A percentile compares a stretch with the other conserved stretches of the same genome.
phyloP scores from a whole-genome alignment of 1,140 invertebrate genomes.

The Hypothenemus hampei region DNA sequence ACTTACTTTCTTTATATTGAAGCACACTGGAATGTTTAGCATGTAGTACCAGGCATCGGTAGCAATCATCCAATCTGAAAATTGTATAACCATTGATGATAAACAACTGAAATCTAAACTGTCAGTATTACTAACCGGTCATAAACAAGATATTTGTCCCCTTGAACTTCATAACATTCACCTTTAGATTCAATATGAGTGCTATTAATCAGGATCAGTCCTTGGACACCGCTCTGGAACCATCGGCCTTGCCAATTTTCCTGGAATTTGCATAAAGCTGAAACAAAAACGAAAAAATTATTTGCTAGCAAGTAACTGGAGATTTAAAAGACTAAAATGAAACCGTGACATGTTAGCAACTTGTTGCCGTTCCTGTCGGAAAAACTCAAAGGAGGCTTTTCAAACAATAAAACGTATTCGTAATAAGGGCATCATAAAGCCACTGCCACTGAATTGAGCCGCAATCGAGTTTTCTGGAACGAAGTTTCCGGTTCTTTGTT shows the following conservation, averaged over 20 bases:
- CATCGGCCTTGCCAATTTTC: slow-evolving; percentile 67
- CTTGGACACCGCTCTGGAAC: slow-evolving; percentile 69
- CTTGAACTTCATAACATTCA: slow-evolving; percentile 62
- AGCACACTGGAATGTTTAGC: slow-evolving; percentile 65
- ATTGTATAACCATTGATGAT: too few relatives aligned
- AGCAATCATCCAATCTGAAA: slow-evolving; percentile 53
- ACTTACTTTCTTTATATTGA: slow-evolving; percentile 76
- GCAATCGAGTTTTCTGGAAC: too few relatives aligned
- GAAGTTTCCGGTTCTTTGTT: too few relatives aligned
- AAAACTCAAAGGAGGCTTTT: too few relatives aligned
- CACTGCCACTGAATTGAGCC: too few relatives aligned
- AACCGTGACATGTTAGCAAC: too few relatives aligned
- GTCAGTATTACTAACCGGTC: slow-evolving; percentile 58
- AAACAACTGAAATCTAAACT: neutral
- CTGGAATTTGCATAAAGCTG: slow-evolving; percentile 65
- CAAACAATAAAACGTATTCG: too few relatives aligned
- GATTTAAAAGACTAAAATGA: too few relatives aligned
- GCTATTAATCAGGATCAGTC: slow-evolving; percentile 62
- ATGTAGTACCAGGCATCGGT: slow-evolving; percentile 64
- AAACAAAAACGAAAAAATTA: slow-evolving; percentile 43
- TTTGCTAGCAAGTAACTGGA: too few relatives aligned
- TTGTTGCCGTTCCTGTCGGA: too few relatives aligned
- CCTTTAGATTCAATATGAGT: slow-evolving; percentile 70
- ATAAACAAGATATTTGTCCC: slow-evolving; percentile 70
- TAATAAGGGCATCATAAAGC: too few relatives aligned